Base-by-base conservation (phyloP, 1,140 invertebrate genomes). In the Drosophila melanogaster region DNA sequence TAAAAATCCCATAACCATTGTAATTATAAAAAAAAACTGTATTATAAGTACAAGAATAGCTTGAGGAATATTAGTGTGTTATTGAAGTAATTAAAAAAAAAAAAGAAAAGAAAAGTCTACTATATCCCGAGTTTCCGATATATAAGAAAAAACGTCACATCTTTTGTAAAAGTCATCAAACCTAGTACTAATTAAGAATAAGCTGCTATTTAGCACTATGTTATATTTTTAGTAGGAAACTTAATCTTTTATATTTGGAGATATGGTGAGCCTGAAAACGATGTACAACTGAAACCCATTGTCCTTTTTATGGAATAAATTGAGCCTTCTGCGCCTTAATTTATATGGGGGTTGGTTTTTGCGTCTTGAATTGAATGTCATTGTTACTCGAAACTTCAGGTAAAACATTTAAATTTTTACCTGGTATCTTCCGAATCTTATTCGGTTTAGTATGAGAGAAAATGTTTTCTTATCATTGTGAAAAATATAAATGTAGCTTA, bases 271-370 rank as follows among this genome's bases (percentile, higher is more conserved):
- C 24, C 24, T 6, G 24, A 26, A 6, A 26, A 26, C 7, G 30
- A 10, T 30, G 30, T 10, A 6, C 24, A 41, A 15, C 47, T 51
- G 24, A 47, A 58, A 53, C 67, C 65, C 69, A 37, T 30, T 24
- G 22, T 55, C 43, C 54, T 30, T 10, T 30, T 30, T 30, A 22
- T 56, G 51, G 33, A 51, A 37, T 46, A 37, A 43, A 30, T 38
- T 19, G 50, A 41, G 44, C 70, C 74, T 81, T 85, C 70, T 81
- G 77, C 67, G 69, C 75, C 64, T 86, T 77, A 85, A 87, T 87
- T 87, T 87, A 78, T 81, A 55, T 38, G 60, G 65, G 81, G 81
- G 81, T 87, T 87, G 83, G 60, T 81, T 83, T 77, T 64, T 67
- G 74, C 60, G 60, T 49, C 71, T 74, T 76, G 57, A 76, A 76